Evolutionary conservation across 2,113 vertebrate genomes (phyloP).

Genomic region (Neofelis nebulosa): DNA sequence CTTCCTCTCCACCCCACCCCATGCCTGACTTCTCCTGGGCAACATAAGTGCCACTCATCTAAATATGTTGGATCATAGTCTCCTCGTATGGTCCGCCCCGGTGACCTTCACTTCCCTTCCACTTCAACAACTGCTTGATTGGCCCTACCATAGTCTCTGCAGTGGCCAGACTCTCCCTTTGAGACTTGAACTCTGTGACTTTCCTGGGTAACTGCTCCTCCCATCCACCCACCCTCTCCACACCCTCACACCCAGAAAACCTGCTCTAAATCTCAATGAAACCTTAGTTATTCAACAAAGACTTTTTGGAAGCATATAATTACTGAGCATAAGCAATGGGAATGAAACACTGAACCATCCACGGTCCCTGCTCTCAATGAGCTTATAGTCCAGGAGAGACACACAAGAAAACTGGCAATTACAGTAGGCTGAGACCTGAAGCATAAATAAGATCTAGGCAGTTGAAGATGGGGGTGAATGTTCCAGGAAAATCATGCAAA

Average conservation of each 20-base stretch:
- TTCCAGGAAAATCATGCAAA: not conserved
- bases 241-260: conserved; percentile 35
- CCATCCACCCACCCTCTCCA: not conserved
- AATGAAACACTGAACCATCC: not conserved
- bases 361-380: not conserved
- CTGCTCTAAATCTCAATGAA: conserved; percentile 37
- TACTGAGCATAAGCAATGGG: not conserved
- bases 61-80: not conserved
- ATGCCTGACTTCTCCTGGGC: not conserved
- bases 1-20: conserved; percentile 15
- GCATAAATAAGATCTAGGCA: not conserved
- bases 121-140: not conserved
- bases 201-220: not conserved
- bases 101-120: conserved; percentile 15
- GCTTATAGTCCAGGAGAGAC: not conserved
- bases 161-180: not conserved
- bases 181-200: not conserved
- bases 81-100: not conserved
- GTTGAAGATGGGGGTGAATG: not conserved
- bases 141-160: not conserved
- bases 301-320: conserved; percentile 15
- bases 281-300: conserved; percentile 53
- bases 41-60: not conserved
- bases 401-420: not conserved
- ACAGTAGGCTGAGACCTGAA: not conserved